Percentiles rank a stretch among this genome's conserved stretches.
Evolutionary conservation across 1,140 invertebrate genomes (phyloP).

Genomic region (Formica selysi): DNA sequence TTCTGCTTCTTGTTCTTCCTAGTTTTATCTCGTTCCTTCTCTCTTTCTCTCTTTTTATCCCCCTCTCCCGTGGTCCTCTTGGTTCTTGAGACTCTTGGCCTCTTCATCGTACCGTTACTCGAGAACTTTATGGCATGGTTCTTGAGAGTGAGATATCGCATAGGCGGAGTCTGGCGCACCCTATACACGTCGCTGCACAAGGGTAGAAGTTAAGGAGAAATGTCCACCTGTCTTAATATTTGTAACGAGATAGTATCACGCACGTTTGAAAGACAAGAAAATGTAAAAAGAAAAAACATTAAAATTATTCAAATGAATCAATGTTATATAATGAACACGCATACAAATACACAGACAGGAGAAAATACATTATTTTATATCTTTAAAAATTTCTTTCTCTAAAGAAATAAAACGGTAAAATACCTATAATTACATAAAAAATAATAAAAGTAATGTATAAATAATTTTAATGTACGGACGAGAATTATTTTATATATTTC

Average conservation of each 20-base stretch:
- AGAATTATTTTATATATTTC: background rate
- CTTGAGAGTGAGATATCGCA: conserved; percentile 48
- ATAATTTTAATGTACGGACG: background rate
- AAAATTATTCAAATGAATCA: background rate
- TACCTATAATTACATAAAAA: background rate
- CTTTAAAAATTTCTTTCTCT: background rate
- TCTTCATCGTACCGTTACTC: conserved; percentile 66
- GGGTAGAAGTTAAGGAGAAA: conserved; percentile 11
- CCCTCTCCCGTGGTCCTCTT: conserved; percentile 47
- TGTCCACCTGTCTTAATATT: conserved; percentile 21
- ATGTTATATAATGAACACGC: background rate
- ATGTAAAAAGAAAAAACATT: background rate
- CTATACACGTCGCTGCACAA: conserved; percentile 10
- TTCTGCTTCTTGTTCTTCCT: conserved; percentile 54
- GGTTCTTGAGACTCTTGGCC: conserved; percentile 59
- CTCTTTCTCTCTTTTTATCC: background rate
- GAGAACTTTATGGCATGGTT: conserved; percentile 57
- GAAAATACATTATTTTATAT: background rate
- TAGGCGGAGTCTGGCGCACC: conserved; percentile 51
- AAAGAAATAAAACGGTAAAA: background rate
- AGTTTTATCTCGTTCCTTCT: too few species aligned
- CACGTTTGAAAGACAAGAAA: background rate
- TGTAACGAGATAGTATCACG: conserved; percentile 16
- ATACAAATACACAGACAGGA: background rate
- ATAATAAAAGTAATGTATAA: background rate